Evolutionary conservation across 2,888 invertebrate species (phyloP).

Genomic region (Phania funesta): DNA sequence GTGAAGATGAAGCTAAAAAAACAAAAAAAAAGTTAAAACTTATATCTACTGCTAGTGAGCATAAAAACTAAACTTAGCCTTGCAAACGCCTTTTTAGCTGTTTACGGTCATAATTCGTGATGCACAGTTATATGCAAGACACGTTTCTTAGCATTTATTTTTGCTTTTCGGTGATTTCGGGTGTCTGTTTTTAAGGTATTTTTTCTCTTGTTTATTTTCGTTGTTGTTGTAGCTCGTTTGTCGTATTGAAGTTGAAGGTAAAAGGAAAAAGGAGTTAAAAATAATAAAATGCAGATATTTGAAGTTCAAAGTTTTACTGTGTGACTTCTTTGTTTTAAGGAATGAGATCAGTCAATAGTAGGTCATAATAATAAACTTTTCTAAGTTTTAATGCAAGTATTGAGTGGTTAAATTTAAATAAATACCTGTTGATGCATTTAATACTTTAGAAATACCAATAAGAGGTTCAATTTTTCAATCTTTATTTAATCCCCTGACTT

Average conservation of each 20-base stretch:
- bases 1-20: not conserved
- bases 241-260: slow-evolving; percentile 19
- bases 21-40: slow-evolving; percentile 8
- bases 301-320: not conserved
- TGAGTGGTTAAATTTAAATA: too few species aligned
- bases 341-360: not conserved
- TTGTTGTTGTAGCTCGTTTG: not conserved
- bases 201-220: not conserved
- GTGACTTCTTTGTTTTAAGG: not conserved
- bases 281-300: too few species aligned
- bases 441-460: too few species aligned
- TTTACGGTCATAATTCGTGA: slow-evolving; percentile 68
- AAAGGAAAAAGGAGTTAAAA: slow-evolving; percentile 31
- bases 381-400: not conserved
- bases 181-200: slow-evolving; percentile 8
- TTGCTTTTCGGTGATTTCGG: slow-evolving; percentile 17
- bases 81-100: slow-evolving; percentile 55
- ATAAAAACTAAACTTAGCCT: slow-evolving; percentile 45
- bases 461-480: too few species aligned
- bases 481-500: too few species aligned
- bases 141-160: slow-evolving; percentile 45
- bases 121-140: slow-evolving; percentile 68
- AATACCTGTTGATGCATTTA: too few species aligned
- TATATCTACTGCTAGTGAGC: slow-evolving; percentile 20
- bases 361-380: not conserved